Evolutionary conservation across 2,113 vertebrate genomes (phyloP).

Genomic region (Mirounga angustirostris): DNA sequence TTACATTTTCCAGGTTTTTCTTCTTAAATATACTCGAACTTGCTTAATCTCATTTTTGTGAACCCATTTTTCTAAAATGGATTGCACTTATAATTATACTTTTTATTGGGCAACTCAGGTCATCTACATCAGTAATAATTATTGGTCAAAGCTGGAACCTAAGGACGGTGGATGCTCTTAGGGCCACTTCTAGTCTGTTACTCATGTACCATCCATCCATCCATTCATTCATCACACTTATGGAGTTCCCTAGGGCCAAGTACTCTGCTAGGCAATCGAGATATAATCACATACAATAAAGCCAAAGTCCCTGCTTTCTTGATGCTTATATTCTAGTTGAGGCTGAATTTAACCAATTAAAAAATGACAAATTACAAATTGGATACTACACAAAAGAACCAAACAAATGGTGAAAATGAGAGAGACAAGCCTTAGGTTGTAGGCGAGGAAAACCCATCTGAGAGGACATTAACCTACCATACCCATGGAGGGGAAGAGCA

Average conservation of each 20-base stretch:
- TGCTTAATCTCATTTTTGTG: slow-evolving; percentile 40
- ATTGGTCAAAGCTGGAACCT: slow-evolving; percentile 16
- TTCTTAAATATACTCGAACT: slow-evolving; percentile 19
- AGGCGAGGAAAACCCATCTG: background rate
- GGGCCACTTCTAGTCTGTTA: background rate
- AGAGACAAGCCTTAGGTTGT: background rate
- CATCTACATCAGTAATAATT: slow-evolving; percentile 25
- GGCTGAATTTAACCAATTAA: background rate
- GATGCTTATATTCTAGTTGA: background rate
- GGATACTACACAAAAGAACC: slow-evolving; percentile 5
- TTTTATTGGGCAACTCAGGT: background rate
- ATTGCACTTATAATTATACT: background rate
- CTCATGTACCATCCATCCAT: background rate
- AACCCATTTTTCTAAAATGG: slow-evolving; percentile 44
- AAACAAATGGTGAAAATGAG: slow-evolving; percentile 50
- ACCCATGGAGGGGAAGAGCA: background rate
- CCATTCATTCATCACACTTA: background rate
- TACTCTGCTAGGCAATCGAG: background rate
- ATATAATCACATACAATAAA: background rate
- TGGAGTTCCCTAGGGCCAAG: background rate
- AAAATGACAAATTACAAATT: background rate
- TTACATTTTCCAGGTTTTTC: slow-evolving; percentile 41
- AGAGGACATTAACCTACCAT: background rate
- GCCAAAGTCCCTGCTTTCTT: background rate
- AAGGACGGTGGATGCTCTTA: background rate